These are phyloP conservation scores for Ennomos erosarius DNA, from an alignment of 2,888 invertebrate species.

Conservation along the genomic window DNA sequence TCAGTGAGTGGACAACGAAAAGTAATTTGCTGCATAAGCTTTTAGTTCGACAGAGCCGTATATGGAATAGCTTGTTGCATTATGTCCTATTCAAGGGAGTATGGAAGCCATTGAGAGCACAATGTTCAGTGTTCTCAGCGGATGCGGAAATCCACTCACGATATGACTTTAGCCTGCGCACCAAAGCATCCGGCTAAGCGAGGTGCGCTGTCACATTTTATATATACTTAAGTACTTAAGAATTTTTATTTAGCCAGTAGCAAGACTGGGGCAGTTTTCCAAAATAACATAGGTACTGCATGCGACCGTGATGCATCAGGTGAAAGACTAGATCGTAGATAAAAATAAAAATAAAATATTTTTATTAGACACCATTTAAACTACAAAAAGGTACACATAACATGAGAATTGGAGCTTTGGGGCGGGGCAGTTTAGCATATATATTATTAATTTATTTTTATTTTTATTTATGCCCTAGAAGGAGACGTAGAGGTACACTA, in stretches of 20 bases:
- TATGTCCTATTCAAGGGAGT: constrained; percentile 56
- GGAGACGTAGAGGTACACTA: no score
- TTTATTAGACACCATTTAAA: no score
- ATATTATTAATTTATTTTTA: no score
- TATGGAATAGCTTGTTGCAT: constrained; percentile 60
- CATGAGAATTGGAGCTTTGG: no score
- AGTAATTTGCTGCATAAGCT: constrained; percentile 42
- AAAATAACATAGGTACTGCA: neutral
- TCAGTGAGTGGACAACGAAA: constrained; percentile 36
- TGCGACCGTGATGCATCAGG: neutral
- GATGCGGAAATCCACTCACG: constrained; percentile 72
- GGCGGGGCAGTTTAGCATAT: no score
- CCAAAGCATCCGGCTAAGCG: constrained; percentile 52
- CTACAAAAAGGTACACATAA: no score
- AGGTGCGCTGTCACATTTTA: constrained; percentile 46
- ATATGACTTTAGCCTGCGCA: constrained; percentile 55
- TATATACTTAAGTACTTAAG: no score
- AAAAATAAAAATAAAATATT: no score
- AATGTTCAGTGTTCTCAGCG: constrained; percentile 63
- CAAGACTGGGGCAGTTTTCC: neutral
- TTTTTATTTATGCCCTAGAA: no score
- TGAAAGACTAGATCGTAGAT: no score
- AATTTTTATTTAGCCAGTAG: neutral
- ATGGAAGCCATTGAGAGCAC: constrained; percentile 58
- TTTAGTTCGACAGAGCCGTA: constrained; percentile 47